Base-by-base conservation (phyloP, 2,888 invertebrate genomes). In the Desoria tigrina region DNA sequence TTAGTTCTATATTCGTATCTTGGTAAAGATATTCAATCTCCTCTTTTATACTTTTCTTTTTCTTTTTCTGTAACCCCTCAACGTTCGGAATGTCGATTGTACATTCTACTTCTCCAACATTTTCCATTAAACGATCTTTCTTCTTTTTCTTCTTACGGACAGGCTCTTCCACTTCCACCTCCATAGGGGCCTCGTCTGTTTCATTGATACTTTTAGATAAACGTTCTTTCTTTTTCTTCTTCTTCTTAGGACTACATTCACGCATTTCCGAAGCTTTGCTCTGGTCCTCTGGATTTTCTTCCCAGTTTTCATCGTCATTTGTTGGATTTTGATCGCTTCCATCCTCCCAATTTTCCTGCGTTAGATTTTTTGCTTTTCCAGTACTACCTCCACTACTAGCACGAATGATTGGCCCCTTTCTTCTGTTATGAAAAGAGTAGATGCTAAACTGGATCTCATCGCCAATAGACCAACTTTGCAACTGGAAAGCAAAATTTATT, bases 351-450 rank as follows among this genome's bases (percentile, higher is more conserved):
- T 45, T 45, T 4, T 45, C 39, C 16, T 39, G 9, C 9, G n/a
- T 45, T 45, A 16, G 4, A 18, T 16, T 16, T 18, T 45, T 45
- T 16, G 21, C 4, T 16, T 39, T 39, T 16, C 39, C 9, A 39
- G 16, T 45, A 18, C 6, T 6, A 45, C 28, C 14, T 32, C 42
- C 2, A 45, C 56, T 21, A 59, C 59, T 55, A 42, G 28, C 65
- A 49, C 61, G 27, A 9, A 65, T 45, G n/a, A 65, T 45, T 14
- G 65, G 65, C 2, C 71, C 68, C 42, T 66, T 71, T 42, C 71
- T 61, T 56, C 68, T 49, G 42, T 68, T 63, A 32, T 54, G 37
- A 26, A 62, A 66, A 1, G 64, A 66, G 23, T 32, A 26, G 42
- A 71, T 56, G 42, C 42, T 27, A 26, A 71, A 68, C 1, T 39